Evolutionary conservation across 2,113 vertebrate species (phyloP).

Genomic region (Hippocampus guttulatus): DNA sequence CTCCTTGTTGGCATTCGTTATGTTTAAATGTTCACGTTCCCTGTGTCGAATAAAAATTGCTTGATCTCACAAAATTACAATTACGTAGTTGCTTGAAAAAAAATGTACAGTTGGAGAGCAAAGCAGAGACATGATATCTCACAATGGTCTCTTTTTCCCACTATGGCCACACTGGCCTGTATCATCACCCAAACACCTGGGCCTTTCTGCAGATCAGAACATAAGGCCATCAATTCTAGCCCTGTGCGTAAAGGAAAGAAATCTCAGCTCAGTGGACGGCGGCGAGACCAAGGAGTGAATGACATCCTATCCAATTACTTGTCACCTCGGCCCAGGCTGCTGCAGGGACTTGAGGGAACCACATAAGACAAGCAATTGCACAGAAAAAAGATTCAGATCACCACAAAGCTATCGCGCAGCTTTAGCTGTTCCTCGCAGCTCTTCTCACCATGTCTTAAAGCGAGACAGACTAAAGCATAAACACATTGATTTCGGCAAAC

Average conservation of each 20-base stretch:
- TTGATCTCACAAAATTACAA: too few species aligned
- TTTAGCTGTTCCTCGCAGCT: constrained; percentile 6
- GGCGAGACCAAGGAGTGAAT: constrained; percentile 55
- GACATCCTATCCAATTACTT: constrained; percentile 67
- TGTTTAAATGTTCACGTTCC: not conserved
- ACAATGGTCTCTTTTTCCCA: constrained; percentile 45
- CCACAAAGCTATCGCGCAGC: constrained; percentile 28
- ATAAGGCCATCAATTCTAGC: constrained; percentile 59
- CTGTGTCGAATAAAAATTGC: not conserved
- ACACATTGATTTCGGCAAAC: constrained; percentile 28
- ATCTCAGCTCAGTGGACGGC: constrained; percentile 53
- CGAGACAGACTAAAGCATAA: constrained; percentile 25
- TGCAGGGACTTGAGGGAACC: constrained; percentile 46
- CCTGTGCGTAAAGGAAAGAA: constrained; percentile 42
- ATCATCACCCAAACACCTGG: constrained; percentile 52
- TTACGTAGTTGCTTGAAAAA: not conserved
- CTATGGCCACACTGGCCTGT: constrained; percentile 24
- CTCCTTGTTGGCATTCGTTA: not conserved
- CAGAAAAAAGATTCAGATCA: constrained; percentile 54
- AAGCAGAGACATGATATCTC: not conserved
- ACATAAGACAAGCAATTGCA: constrained; percentile 62
- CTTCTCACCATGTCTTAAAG: constrained; percentile 29
- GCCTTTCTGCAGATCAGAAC: constrained; percentile 53
- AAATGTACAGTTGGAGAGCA: not conserved
- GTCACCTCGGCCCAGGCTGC: constrained; percentile 47